Evolutionary conservation across 2,888 invertebrate genomes (phyloP).

Genomic region (Apodemia zela): DNA sequence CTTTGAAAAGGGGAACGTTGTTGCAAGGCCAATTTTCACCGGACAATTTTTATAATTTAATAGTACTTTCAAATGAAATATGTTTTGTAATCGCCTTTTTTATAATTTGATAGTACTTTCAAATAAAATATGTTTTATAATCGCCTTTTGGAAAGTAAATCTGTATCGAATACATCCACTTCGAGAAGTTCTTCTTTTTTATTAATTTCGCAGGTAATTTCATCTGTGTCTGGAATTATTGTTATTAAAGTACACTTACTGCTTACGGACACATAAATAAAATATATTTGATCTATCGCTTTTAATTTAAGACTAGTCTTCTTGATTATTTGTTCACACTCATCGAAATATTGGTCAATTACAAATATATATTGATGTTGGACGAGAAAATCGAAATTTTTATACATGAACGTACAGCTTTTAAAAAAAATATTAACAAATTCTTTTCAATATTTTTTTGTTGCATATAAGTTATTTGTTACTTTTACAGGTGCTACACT

Average conservation of each 20-base stretch:
- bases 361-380: conserved; percentile 24
- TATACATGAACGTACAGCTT: conserved; percentile 20
- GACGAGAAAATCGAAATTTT: conserved; percentile 10
- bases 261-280: conserved; percentile 33
- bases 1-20: conserved; percentile 47
- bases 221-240: conserved; percentile 43
- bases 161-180: conserved; percentile 44
- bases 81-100: no score
- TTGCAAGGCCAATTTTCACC: conserved; percentile 49
- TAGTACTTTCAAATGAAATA: no score
- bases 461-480: conserved; percentile 19
- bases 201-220: conserved; percentile 39
- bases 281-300: conserved; percentile 42
- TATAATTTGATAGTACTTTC: conserved; percentile 45
- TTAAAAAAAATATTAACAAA: conserved; percentile 21
- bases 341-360: conserved; percentile 14
- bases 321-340: conserved; percentile 29
- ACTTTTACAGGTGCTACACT: conserved; percentile 24
- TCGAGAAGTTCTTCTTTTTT: conserved; percentile 25
- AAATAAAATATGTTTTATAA: conserved; percentile 39
- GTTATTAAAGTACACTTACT: conserved; percentile 36
- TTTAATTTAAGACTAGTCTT: conserved; percentile 35
- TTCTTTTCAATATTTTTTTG: conserved; percentile 26
- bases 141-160: conserved; percentile 31
- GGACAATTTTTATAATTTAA: no score